Percentiles rank a stretch among this genome's conserved stretches.
phyloP scores from a whole-genome alignment of 2,113 vertebrate genomes.

The Empidonax traillii region DNA sequence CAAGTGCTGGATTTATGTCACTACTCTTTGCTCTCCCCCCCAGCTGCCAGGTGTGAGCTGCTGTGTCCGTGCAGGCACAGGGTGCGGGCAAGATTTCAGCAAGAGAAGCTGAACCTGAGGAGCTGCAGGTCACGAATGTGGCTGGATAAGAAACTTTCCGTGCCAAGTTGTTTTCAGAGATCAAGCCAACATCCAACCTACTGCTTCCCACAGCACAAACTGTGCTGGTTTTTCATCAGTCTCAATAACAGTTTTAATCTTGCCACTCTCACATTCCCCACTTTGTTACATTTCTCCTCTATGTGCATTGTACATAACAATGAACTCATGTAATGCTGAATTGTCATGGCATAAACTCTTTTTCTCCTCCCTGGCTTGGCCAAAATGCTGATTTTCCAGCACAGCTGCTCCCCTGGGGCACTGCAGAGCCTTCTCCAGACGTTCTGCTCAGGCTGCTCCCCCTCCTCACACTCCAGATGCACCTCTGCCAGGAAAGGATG shows the following conservation, averaged over 20 bases:
- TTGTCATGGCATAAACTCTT: neutral
- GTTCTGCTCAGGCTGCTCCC: neutral
- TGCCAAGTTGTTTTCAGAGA: neutral
- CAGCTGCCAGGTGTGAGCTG: neutral
- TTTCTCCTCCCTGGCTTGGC: neutral
- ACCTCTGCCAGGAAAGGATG: conserved; percentile 27
- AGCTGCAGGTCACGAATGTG: accelerated
- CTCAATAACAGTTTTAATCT: neutral
- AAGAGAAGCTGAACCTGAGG: neutral
- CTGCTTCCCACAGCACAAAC: neutral
- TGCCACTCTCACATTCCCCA: neutral
- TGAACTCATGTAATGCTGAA: accelerated
- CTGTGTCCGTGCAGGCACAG: neutral
- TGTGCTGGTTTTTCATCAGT: neutral
- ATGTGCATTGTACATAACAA: accelerated
- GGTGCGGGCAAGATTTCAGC: neutral
- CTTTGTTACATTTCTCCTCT: neutral
- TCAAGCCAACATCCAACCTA: neutral
- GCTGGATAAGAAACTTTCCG: neutral
- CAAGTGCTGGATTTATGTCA: neutral
- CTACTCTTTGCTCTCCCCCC: neutral
- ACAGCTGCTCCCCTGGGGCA: neutral
- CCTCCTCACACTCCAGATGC: neutral
- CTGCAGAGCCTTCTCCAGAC: neutral
- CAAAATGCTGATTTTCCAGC: neutral